These are phyloP conservation scores for Potamarius usumacintae DNA, from an alignment of 2,113 vertebrate species.

Conservation along the genomic window DNA sequence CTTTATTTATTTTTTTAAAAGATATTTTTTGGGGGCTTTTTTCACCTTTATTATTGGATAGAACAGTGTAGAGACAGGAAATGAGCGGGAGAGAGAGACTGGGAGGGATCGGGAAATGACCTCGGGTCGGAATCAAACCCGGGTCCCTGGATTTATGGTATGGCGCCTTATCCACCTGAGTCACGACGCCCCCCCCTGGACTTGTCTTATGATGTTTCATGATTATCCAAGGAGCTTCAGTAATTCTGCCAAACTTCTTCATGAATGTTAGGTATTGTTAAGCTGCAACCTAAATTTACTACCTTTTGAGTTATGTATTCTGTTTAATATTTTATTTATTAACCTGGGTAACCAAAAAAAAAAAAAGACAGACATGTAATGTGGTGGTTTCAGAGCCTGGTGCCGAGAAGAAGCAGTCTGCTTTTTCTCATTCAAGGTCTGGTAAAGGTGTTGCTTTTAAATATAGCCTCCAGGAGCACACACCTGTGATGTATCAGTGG, in stretches of 20 bases:
- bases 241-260: background rate
- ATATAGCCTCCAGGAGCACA: slow-evolving; percentile 15
- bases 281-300: background rate
- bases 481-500: background rate
- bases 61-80: too few relatives aligned
- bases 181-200: too few relatives aligned
- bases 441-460: background rate
- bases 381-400: background rate
- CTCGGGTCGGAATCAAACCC: too few relatives aligned
- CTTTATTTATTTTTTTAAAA: too few relatives aligned
- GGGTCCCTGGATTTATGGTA: too few relatives aligned
- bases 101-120: too few relatives aligned
- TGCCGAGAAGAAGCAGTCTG: background rate
- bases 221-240: background rate
- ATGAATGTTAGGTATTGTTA: background rate
- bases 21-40: too few relatives aligned
- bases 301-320: background rate
- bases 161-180: too few relatives aligned
- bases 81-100: too few relatives aligned
- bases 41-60: too few relatives aligned
- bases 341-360: background rate
- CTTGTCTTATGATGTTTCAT: background rate
- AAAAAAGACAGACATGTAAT: background rate
- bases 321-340: background rate
- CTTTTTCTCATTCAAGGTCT: background rate